Base-by-base conservation (phyloP, 1,140 invertebrate genomes). In the Lutraria rhynchaena region DNA sequence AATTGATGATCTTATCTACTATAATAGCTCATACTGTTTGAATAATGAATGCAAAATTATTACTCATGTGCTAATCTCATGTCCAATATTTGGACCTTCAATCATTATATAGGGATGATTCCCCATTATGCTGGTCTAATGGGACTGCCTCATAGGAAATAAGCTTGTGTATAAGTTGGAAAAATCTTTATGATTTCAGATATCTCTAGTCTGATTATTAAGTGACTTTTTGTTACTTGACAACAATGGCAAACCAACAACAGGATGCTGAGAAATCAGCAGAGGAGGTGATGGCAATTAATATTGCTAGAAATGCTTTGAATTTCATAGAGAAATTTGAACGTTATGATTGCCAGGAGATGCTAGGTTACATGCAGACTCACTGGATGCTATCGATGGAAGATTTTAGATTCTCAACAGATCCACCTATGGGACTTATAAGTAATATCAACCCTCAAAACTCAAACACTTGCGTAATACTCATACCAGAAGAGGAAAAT, bases 301-400 rank as follows among this genome's bases (percentile, higher is more conserved):
- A 92, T 91, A 91, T 91, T 13, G 55, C 78, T 58, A 63, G 85
- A 58, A 85, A 87, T 61, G 86, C 87, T 15, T 35, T 83, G 0
- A 85, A 77, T 33, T 90, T 85, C 63, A 89, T 91, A 81, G 90
- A 92, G 57, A 89, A 88, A 53, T 91, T 81, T 86, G 91, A 92
- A 13, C 86, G 88, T n/a, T 91, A 90, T 84, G 91, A 92, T 69
- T 80, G 86, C 35, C 89, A 91, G 63, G 91, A 92, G 80, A 35
- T 90, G 19, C 80, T 92, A 19, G 83, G 86, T 22, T 87, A 84
- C 63, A 83, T 82, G 49, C 83, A 86, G n/a, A 82, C 87, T 15
- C 87, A 93, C 75, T 92, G 91, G 90, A 83, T 92, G 82, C 78
- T 92, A 2, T 91, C 91, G 2, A 87, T 70, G 19, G 92, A 92